A percentile compares a stretch with the other conserved stretches of the same genome.
Conservation (phyloP, 2,113 vertebrate genomes). For the Heloderma charlesbogerti region DNA sequence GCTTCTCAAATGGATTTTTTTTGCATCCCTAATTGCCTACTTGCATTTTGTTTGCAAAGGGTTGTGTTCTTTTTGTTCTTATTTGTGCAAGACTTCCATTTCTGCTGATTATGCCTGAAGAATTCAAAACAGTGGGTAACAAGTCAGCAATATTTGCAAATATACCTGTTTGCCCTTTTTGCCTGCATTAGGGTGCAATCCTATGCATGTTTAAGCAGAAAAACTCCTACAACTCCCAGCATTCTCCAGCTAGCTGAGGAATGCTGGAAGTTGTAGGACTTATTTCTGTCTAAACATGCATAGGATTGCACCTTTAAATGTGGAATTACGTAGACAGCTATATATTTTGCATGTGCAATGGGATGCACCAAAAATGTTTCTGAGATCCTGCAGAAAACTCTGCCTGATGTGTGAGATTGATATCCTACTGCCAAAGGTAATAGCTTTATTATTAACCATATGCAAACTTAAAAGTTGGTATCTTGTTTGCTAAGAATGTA, state of each 20-base stretch:
- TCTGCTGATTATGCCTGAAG: background rate
- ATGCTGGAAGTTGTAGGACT: no score
- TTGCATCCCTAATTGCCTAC: no score
- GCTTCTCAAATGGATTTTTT: background rate
- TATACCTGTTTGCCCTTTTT: background rate
- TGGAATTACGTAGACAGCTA: slow-evolving; percentile 4
- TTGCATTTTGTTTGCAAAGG: background rate
- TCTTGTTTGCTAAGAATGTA: background rate
- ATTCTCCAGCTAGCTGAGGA: no score
- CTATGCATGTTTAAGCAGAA: no score
- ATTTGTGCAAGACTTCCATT: background rate
- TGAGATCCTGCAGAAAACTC: background rate
- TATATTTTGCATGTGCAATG: background rate
- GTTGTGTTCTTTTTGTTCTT: background rate
- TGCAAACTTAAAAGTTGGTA: background rate
- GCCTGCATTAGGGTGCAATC: background rate
- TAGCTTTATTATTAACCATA: slow-evolving; percentile 6
- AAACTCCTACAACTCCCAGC: no score
- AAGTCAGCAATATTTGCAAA: background rate
- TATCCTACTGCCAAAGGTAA: slow-evolving; percentile 30
- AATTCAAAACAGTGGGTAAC: background rate
- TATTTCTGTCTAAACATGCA: no score
- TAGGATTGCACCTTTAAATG: background rate
- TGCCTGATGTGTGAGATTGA: background rate
- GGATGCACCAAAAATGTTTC: background rate